Evolutionary conservation across 2,113 vertebrate genomes (phyloP).

Genomic region (Dromaius novaehollandiae): DNA sequence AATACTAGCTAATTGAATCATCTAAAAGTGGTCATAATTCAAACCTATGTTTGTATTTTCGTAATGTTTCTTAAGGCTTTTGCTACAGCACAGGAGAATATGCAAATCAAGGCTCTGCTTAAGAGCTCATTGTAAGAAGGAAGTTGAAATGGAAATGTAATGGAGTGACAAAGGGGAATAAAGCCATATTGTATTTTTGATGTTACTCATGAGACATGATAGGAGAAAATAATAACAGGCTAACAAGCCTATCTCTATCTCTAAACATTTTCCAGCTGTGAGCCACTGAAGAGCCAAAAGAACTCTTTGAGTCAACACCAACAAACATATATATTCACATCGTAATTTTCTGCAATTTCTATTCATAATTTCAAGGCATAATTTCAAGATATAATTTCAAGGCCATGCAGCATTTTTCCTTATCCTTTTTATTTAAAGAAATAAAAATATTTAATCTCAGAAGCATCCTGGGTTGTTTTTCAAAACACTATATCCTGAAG

Average conservation of each 20-base stretch:
- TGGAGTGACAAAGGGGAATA: constrained; percentile 34
- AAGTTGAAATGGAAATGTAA: constrained; percentile 27
- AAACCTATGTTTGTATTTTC: constrained; percentile 23
- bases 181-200: constrained; percentile 44
- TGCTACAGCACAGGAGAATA: not conserved
- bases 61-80: not conserved
- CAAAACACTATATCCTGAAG: not conserved
- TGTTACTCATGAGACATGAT: constrained; percentile 53
- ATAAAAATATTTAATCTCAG: constrained; percentile 1
- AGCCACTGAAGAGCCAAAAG: constrained; percentile 41
- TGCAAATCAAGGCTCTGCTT: constrained; percentile 34
- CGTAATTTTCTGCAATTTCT: not conserved
- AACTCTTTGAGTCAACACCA: constrained; percentile 36
- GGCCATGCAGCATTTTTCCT: not conserved
- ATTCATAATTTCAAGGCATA: not conserved
- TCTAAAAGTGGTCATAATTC: constrained; percentile 32
- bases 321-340: constrained; percentile 12
- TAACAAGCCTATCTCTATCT: constrained; percentile 52
- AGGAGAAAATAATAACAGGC: constrained; percentile 49
- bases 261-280: constrained; percentile 57
- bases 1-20: constrained; percentile 66
- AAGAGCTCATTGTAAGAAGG: not conserved
- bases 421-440: constrained; percentile 15
- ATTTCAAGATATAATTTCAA: not conserved
- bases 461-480: not conserved